Conservation (phyloP, 35 echinoderm and acorn worm genomes). For the Heliocidaris tuberculata region DNA sequence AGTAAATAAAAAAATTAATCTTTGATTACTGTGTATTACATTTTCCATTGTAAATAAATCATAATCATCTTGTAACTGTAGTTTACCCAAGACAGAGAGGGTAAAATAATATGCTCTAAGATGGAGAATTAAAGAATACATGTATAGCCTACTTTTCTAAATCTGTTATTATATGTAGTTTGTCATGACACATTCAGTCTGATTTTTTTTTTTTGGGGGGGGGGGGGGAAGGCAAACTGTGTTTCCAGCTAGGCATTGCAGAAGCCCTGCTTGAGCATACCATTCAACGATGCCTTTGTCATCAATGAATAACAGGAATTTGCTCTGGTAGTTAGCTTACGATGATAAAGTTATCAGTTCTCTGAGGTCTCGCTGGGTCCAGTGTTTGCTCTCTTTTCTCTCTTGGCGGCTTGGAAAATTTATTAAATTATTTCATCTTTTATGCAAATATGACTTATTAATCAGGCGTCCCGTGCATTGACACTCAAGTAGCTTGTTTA, state of each 20-base stretch:
- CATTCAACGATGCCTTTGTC: neutral
- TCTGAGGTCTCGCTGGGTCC: neutral
- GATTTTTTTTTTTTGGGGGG: no score
- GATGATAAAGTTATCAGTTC: neutral
- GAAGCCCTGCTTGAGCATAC: neutral
- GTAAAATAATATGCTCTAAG: no score
- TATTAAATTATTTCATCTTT: slow-evolving; percentile 41
- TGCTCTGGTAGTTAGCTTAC: neutral
- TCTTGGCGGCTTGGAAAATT: slow-evolving; percentile 18
- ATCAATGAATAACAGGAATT: neutral
- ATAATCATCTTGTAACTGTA: no score
- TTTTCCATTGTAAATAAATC: no score
- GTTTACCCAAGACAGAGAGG: no score
- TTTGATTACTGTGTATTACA: no score
- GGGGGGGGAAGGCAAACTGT: neutral
- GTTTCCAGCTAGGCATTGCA: neutral
- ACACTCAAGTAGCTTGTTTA: slow-evolving; percentile 42
- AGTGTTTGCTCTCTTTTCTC: neutral
- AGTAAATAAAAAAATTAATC: no score
- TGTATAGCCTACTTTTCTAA: no score
- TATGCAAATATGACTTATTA: slow-evolving; percentile 36
- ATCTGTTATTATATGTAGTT: neutral
- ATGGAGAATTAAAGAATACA: no score
- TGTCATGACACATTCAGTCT: neutral
- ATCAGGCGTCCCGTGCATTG: neutral